Conservation (phyloP, 2,797 vertebrate species). For the Octomys mimax region DNA sequence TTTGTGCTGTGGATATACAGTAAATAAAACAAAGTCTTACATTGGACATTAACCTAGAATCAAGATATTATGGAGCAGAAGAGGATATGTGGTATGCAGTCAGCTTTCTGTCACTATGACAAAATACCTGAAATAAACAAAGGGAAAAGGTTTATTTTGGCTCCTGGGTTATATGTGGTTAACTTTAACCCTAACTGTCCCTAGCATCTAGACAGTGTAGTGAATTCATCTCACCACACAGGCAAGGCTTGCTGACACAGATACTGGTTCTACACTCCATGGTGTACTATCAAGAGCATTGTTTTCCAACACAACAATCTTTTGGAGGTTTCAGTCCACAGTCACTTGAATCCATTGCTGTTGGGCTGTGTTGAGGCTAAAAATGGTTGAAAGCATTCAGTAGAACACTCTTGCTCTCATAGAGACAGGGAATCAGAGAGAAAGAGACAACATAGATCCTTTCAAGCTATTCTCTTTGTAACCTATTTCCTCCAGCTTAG, state of each 20-base stretch:
- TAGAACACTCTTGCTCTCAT: background rate
- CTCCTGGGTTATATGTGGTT: background rate
- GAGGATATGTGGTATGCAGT: background rate
- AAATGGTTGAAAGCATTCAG: background rate
- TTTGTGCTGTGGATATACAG: background rate
- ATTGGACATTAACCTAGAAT: background rate
- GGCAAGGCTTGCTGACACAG: background rate
- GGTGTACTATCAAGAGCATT: background rate
- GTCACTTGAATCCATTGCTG: background rate
- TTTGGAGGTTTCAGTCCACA: background rate
- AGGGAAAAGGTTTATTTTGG: background rate
- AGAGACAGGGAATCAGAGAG: background rate
- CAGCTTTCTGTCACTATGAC: background rate
- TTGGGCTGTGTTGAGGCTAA: background rate
- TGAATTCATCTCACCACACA: background rate
- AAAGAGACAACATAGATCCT: background rate
- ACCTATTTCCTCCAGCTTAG: background rate
- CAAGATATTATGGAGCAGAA: background rate
- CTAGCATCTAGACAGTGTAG: background rate
- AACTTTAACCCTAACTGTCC: background rate
- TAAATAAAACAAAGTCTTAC: conserved; percentile 3
- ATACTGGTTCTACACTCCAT: background rate
- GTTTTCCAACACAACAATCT: background rate
- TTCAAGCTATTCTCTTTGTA: background rate
- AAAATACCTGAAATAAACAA: background rate